These are phyloP conservation scores for Megalops atlanticus DNA, from an alignment of 2,113 vertebrate genomes.

Conservation along the genomic window DNA sequence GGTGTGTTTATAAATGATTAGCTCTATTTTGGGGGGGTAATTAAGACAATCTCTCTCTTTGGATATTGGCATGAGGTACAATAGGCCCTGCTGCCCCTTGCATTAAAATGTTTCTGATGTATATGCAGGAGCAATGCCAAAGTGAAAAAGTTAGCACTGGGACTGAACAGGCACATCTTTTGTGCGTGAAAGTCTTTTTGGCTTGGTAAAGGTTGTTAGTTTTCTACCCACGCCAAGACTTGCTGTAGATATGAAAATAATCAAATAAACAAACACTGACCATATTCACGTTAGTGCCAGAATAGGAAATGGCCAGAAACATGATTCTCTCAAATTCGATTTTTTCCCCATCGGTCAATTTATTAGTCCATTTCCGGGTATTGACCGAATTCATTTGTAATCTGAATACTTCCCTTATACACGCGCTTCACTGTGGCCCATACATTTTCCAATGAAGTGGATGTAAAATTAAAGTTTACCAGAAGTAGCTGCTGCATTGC, in stretches of 20 bases:
- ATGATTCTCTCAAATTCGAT: no score
- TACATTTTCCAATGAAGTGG: background rate
- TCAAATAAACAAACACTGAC: background rate
- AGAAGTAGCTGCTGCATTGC: background rate
- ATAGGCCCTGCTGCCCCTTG: background rate
- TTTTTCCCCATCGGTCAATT: no score
- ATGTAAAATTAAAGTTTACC: background rate
- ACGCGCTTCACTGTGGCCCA: background rate
- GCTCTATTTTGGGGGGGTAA: constrained; percentile 12
- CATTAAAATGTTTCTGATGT: background rate
- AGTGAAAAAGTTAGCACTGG: background rate
- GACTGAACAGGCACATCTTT: background rate
- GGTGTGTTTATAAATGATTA: constrained; percentile 22
- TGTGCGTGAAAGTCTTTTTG: background rate
- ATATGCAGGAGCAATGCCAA: background rate
- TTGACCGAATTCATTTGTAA: no score
- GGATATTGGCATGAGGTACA: background rate
- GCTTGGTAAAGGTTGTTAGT: background rate
- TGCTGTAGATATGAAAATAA: background rate
- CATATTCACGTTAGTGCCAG: no score
- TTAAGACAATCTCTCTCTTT: constrained; percentile 11
- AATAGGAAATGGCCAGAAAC: no score
- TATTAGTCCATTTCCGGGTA: no score
- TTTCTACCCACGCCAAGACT: background rate
- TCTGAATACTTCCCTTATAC: background rate